Percentiles rank a stretch among this genome's conserved stretches.
Evolutionary conservation across 2,113 vertebrate species (phyloP).

Genomic region (Ceuthmochares aereus): DNA sequence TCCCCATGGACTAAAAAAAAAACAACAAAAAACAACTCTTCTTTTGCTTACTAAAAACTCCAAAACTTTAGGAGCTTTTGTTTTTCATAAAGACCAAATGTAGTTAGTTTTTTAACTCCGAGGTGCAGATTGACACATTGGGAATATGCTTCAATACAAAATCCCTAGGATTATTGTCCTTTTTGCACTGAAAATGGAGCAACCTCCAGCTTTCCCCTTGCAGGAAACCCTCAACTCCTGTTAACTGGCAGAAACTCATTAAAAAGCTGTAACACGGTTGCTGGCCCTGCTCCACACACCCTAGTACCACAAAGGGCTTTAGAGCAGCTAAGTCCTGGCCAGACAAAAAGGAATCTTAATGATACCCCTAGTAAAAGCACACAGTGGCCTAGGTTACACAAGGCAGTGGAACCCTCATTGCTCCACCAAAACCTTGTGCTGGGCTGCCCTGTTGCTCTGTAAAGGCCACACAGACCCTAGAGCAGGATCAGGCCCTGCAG

Average conservation of each 20-base stretch:
- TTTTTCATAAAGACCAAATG: neutral
- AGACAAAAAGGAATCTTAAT: neutral
- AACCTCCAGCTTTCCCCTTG: neutral
- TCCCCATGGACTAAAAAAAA: accelerated
- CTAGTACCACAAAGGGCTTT: neutral
- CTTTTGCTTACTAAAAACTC: neutral
- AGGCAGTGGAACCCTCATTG: neutral
- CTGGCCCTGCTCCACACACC: neutral
- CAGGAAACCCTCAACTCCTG: neutral
- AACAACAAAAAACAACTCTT: neutral
- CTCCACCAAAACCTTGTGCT: neutral
- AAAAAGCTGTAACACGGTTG: neutral
- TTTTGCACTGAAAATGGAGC: neutral
- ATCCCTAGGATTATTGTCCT: neutral
- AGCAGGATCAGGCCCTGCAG: neutral
- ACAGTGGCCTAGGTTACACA: neutral
- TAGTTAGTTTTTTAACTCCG: neutral
- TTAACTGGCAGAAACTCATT: neutral
- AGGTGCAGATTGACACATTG: neutral
- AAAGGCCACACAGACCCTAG: neutral
- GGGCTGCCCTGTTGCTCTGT: neutral
- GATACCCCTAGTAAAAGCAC: neutral
- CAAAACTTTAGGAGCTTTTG: neutral
- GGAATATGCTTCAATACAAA: neutral
- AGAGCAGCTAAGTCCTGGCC: neutral